Percentiles rank a stretch among this genome's conserved stretches.
These are phyloP conservation scores for Agrotis ipsilon DNA, from an alignment of 2,888 invertebrate species.

Conservation along the genomic window DNA sequence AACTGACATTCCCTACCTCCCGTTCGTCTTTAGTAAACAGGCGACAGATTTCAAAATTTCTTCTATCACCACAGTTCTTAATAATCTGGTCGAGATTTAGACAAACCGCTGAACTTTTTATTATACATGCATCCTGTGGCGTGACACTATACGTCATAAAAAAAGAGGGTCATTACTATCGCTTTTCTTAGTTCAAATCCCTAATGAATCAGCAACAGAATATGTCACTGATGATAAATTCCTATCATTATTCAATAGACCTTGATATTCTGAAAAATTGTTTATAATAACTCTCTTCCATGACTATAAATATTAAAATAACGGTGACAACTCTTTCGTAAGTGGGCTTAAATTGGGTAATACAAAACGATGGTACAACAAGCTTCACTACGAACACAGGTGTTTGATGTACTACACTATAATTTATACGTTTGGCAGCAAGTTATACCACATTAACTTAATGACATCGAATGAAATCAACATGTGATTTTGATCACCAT, in stretches of 20 bases:
- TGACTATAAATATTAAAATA: constrained; percentile 51
- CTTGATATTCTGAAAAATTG: constrained; percentile 47
- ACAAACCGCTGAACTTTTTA: constrained; percentile 84
- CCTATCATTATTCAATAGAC: constrained; percentile 52
- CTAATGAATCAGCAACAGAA: constrained; percentile 74
- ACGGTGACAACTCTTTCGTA: constrained; percentile 53
- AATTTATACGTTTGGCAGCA: constrained; percentile 53
- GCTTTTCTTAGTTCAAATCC: constrained; percentile 66
- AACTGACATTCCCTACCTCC: constrained; percentile 65
- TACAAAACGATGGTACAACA: constrained; percentile 34
- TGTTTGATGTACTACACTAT: constrained; percentile 51
- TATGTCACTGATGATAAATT: constrained; percentile 53
- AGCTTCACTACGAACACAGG: constrained; percentile 43
- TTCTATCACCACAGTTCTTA: constrained; percentile 60
- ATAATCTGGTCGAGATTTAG: constrained; percentile 70
- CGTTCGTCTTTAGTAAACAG: constrained; percentile 34
- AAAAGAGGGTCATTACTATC: constrained; percentile 60
- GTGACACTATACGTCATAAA: constrained; percentile 59
- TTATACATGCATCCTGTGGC: constrained; percentile 82
- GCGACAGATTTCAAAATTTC: constrained; percentile 43
- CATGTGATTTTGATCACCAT: constrained; percentile 90
- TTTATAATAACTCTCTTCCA: constrained; percentile 52
- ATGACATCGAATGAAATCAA: constrained; percentile 77
- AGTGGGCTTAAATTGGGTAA: constrained; percentile 42
- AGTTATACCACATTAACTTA: constrained; percentile 68